Base-by-base conservation (phyloP, 2,113 vertebrate species). In the Planiliza haematocheilus region DNA sequence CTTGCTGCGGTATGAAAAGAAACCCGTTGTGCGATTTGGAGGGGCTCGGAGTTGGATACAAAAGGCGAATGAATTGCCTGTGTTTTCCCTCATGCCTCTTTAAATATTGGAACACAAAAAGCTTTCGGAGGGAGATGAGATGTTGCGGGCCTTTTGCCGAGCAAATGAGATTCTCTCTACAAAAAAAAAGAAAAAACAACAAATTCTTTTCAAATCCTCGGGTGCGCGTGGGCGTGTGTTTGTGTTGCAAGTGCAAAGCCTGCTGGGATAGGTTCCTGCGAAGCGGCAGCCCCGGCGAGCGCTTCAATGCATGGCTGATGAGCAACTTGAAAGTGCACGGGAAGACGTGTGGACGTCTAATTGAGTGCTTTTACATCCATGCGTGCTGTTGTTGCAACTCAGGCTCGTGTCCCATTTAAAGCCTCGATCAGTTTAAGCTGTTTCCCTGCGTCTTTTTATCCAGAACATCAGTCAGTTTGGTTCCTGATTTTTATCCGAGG, bases 81-180 rank as follows among this genome's bases (percentile, higher is more conserved):
- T 53, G 61, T 86, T 82, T 81, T 83, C 86, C 75, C 76, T 68
- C n/a, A 53, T 70, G 86, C 64, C 75, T 87, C 81, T 85, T 85
- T 84, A 88, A 84, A 86, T 79, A 77, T 53, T 79, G 78, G 56
- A 77, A 70, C 66, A 84, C 75, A 88, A 71, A 90, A 71, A 45
- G 58, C 83, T 11, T 79, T 83, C 17, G 4, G 52, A 8, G 58
- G 57, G 48, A 81, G 78, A 82, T 60, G 71, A n/a, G n/a, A 75
- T 77, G 60, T 83, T 67, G 45, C 63, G 14, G 43, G 55, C 69
- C 60, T 30, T n/a, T 70, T 60, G 67, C 70, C 37, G 39, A 79
- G 77, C 74, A 86, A 82, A 91, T 81, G 50, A 84, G 78, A 82
- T 84, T 89, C 65, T 77, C 70, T 78, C 51, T 37, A 49, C 36